Evolutionary conservation across 2,888 invertebrate species (phyloP).

Genomic region (Drosophila prostipennis): DNA sequence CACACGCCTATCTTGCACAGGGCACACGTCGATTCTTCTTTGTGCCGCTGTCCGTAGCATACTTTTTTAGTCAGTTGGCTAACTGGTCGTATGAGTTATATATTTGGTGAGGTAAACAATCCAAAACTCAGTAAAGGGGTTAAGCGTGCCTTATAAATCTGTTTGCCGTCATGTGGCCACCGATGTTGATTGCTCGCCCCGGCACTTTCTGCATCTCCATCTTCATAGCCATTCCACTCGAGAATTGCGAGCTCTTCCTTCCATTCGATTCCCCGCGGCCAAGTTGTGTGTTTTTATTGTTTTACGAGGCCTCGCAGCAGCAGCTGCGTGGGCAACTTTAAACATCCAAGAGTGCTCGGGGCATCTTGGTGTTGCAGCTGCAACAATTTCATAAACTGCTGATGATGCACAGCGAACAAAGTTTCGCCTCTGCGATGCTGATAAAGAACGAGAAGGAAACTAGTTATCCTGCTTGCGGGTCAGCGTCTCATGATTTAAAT

Average conservation of each 20-base stretch:
- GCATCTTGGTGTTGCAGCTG: slow-evolving; percentile 49
- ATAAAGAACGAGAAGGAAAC: background rate
- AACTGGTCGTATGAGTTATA: no score
- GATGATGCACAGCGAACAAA: slow-evolving; percentile 46
- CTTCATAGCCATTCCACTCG: background rate
- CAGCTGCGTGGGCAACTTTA: slow-evolving; percentile 49
- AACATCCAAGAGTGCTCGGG: slow-evolving; percentile 21
- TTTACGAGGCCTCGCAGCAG: slow-evolving; percentile 48
- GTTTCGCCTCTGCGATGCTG: slow-evolving; percentile 16
- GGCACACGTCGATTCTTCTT: no score
- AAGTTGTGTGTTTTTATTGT: slow-evolving; percentile 48
- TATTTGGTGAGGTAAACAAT: no score
- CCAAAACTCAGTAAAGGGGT: background rate
- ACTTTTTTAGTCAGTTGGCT: no score
- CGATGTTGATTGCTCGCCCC: slow-evolving; percentile 13
- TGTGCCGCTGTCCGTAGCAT: no score
- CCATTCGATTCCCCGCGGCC: slow-evolving; percentile 19
- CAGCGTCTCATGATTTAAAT: background rate
- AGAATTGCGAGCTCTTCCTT: background rate
- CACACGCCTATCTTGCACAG: no score
- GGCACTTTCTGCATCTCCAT: background rate
- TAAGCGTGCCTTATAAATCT: slow-evolving; percentile 2
- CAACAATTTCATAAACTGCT: slow-evolving; percentile 56
- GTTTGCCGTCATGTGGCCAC: slow-evolving; percentile 26
- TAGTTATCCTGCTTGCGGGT: slow-evolving; percentile 1